phyloP scores from a whole-genome alignment of 2,888 invertebrate genomes.

The Drosophila helvetica region DNA sequence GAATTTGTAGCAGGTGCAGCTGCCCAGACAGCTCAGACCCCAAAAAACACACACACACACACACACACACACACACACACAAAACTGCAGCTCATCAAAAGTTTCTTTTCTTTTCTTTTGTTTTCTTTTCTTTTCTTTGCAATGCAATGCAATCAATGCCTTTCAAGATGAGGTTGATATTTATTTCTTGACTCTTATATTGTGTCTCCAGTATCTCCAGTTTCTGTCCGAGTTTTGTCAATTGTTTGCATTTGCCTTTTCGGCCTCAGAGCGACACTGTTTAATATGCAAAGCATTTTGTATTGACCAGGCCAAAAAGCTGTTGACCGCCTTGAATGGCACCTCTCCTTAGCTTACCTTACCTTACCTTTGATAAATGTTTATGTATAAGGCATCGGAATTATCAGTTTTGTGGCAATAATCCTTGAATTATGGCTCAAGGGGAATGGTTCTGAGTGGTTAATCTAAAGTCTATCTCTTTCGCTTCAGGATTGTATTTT shows the following conservation, averaged over 20 bases:
- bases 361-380: conserved; percentile 32
- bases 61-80: no score
- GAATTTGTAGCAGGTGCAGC: conserved; percentile 47
- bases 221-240: conserved; percentile 23
- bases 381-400: conserved; percentile 35
- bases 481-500: not conserved
- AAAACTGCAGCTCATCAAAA: conserved; percentile 39
- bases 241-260: conserved; percentile 75
- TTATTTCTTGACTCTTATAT: conserved; percentile 16
- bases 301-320: conserved; percentile 62
- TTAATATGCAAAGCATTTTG: conserved; percentile 68
- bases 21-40: conserved; percentile 33
- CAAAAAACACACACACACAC: no score
- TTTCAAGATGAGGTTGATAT: conserved; percentile 28
- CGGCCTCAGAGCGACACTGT: conserved; percentile 28
- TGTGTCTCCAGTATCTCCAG: conserved; percentile 23
- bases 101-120: conserved; percentile 4
- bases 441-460: not conserved
- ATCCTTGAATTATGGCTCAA: not conserved
- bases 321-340: conserved; percentile 63
- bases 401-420: conserved; percentile 34
- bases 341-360: conserved; percentile 47
- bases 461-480: not conserved
- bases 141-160: not conserved
- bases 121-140: not conserved